These are phyloP conservation scores for Bradypodion ventrale DNA, from an alignment of 2,797 vertebrate species.

Conservation along the genomic window DNA sequence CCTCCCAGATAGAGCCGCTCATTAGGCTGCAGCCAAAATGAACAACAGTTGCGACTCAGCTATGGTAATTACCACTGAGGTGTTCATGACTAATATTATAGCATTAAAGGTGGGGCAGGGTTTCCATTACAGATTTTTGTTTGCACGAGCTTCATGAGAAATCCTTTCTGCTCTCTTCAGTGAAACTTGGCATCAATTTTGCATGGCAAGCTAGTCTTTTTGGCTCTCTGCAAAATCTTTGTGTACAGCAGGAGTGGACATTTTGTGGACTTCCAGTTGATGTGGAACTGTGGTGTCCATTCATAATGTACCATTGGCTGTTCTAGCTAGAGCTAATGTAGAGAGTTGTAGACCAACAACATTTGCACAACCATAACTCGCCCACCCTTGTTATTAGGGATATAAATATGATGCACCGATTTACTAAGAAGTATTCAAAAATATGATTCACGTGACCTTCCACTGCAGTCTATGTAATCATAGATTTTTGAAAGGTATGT, in stretches of 20 bases:
- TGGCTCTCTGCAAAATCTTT: neutral
- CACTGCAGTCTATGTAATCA: neutral
- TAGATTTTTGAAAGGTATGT: neutral
- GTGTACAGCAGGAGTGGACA: no score
- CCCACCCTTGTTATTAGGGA: neutral
- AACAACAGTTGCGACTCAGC: constrained; percentile 67
- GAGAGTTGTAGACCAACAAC: no score
- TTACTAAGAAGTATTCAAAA: no score
- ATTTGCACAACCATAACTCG: no score
- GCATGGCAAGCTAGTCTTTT: neutral
- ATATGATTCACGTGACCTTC: neutral
- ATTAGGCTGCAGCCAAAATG: constrained; percentile 48
- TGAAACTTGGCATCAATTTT: constrained; percentile 48
- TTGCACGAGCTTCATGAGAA: constrained; percentile 57
- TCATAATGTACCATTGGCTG: no score
- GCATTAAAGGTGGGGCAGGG: constrained; percentile 68
- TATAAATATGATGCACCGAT: neutral
- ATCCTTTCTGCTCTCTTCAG: constrained; percentile 51
- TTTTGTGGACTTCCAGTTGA: no score
- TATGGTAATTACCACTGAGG: constrained; percentile 63
- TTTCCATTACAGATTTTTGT: constrained; percentile 64
- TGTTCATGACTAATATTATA: constrained; percentile 69
- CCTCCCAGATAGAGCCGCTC: constrained; percentile 24
- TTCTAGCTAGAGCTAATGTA: no score
- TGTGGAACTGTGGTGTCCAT: no score